Evolutionary conservation across 1,140 invertebrate species (phyloP).

Genomic region (Harpegnathos saltator): DNA sequence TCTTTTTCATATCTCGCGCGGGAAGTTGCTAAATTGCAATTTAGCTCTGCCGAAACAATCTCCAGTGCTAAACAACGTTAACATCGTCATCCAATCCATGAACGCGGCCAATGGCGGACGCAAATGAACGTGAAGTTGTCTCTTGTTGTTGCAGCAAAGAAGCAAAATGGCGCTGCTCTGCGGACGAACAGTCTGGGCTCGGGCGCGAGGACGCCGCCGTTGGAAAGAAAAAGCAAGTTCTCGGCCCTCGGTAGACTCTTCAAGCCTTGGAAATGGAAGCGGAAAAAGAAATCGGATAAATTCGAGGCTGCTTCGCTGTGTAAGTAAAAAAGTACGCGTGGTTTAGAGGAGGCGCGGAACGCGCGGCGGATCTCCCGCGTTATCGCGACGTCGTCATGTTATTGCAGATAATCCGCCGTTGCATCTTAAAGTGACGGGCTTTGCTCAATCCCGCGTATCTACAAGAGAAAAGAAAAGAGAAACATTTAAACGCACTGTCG

Average conservation of each 20-base stretch:
- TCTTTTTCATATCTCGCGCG: too few species aligned
- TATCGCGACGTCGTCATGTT: slow-evolving; percentile 11
- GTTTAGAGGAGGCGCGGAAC: neutral
- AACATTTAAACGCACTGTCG: neutral
- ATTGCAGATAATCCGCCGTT: neutral
- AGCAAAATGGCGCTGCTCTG: slow-evolving; percentile 95
- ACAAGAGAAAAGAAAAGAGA: too few species aligned
- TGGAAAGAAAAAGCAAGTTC: slow-evolving; percentile 96
- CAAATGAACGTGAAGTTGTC: neutral
- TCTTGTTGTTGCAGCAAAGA: slow-evolving; percentile 92
- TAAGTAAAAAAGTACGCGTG: slow-evolving; percentile 88
- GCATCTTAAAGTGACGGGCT: slow-evolving; percentile 12
- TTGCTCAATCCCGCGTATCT: neutral
- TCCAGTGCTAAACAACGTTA: too few species aligned
- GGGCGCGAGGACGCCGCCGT: slow-evolving; percentile 91
- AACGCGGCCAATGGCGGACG: too few species aligned
- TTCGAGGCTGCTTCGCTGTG: slow-evolving; percentile 98
- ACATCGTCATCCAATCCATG: too few species aligned
- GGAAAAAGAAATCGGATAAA: slow-evolving; percentile 99
- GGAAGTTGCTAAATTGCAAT: too few species aligned
- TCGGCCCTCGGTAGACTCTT: slow-evolving; percentile 97
- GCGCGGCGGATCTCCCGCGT: neutral
- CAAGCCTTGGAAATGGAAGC: slow-evolving; percentile 99
- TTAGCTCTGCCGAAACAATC: too few species aligned
- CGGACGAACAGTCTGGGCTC: slow-evolving; percentile 94